Base-by-base conservation (phyloP, 2,113 vertebrate genomes). In the Leptobrachium leishanense region DNA sequence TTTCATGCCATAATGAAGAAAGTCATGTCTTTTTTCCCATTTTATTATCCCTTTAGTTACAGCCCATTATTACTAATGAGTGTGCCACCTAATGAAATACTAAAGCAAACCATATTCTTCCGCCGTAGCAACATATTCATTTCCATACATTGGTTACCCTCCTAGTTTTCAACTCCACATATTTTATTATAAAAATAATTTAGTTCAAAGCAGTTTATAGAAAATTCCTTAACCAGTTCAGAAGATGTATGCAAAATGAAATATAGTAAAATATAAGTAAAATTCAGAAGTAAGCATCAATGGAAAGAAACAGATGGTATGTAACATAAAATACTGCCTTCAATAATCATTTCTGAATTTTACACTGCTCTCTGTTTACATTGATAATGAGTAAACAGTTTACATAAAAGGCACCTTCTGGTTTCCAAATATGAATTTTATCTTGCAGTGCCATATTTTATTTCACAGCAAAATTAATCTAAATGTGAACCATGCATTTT, bases 401-500 rank as follows among this genome's bases (percentile, higher is more conserved):
- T 42, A 68, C 70, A 67, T 67, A 79, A 75, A 75, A 79, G 77
- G 71, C 63, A 67, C 77, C 70, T 79, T 79, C 77, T 79, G 77
- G 59, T 79, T 79, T 43, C 41, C 10, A 57, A 67, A 68, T 79
- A 73, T 74, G 63, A 73, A 74, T 74, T 55, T 72, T 67, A 67
- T 79, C 73, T 79, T 44, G 74, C 31, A 72, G 67, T 74, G 46
- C 62, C 63, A 79, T 79, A 73, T 67, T 79, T 79, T 79, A 79
- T 54, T 68, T 40, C 77, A 55, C 46, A 66, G 40, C 70, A 40
- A 74, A 73, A 74, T 79, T 20, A 67, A 74, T 67, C 62, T 57
- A 31, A 57, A 40, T 44, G 54, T 39, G 64, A 80, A 80, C 66
- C 63, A 80, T 68, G 41, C 64, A 74, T 80, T 74, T 62, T 68